A percentile compares a stretch with the other conserved stretches of the same genome.
phyloP scores from a whole-genome alignment of 2,113 vertebrate genomes.

The Mirounga angustirostris region DNA sequence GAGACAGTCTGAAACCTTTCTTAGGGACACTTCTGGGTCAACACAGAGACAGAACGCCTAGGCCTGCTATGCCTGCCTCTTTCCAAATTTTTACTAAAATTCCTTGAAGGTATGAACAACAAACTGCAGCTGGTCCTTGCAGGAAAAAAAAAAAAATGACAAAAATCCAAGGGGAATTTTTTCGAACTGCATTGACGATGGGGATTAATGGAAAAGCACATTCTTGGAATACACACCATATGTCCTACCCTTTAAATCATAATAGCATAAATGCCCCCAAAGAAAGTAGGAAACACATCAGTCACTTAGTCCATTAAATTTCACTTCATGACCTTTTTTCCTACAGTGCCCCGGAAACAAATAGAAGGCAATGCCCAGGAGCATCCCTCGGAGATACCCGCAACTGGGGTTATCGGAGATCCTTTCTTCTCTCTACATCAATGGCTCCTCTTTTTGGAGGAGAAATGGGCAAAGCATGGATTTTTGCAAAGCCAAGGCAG shows the following conservation, averaged over 20 bases:
- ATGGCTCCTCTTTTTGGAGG: background rate
- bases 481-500: background rate
- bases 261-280: background rate
- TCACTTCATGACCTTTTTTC: background rate
- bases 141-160: background rate
- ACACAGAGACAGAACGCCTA: background rate
- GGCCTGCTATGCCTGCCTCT: background rate
- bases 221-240: background rate
- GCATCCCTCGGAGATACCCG: background rate
- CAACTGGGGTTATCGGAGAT: background rate
- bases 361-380: background rate
- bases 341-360: background rate
- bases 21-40: background rate
- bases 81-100: conserved; percentile 41
- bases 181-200: background rate
- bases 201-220: conserved; percentile 20
- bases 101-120: background rate
- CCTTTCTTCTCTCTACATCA: background rate
- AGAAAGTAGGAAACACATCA: background rate
- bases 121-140: conserved; percentile 9
- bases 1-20: background rate
- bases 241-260: conserved; percentile 9
- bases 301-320: background rate
- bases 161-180: conserved; percentile 50
- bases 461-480: background rate